Evolutionary conservation across 2,888 invertebrate genomes (phyloP), one percentile per base, ranked within the genome.

Genomic region (Habroteleia sp.): DNA sequence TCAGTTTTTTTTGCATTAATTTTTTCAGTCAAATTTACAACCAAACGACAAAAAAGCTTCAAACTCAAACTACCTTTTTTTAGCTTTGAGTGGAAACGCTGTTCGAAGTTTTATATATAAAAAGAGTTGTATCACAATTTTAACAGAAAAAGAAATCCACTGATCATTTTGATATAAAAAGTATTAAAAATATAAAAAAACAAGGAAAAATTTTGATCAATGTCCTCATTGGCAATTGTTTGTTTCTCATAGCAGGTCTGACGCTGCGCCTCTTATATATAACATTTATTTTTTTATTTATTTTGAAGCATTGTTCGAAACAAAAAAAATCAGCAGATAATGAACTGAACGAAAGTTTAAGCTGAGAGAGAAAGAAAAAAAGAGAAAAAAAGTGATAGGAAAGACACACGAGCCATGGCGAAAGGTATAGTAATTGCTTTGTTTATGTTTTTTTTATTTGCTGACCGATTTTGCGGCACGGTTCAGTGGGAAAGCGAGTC

Each of bases 371-470:
- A 23, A 13, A 29, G 16, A 65, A 20, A 48, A 25, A 25, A n/a
- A 54, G 31, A 17, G 6, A 25, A 37, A n/a, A 25, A 39, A 54
- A 35, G 13, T 52, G 41, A 41, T 23, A 33, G 16, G 10, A 4
- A 29, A 37, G 8, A 42, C 13, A 13, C 11, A 25, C 1, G 11
- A n/a, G 7, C 23, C 10, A 65, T 52, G 44, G 11, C 44, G 25
- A 39, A 37, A 60, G 83, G 82, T 78, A 77, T 85, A 87, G 88
- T 88, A 87, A 87, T 85, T 83, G 78, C 83, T 88, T 88, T 88
- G 86, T 88, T 88, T 87, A 87, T 88, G 86, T 88, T 87, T 88
- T 88, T 88, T 88, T 86, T 88, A 88, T 88, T 88, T 88, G 87
- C 88, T 82, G 88, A 87, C 83, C 65, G 84, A 82, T 85, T 84